Evolutionary conservation across 2,888 invertebrate species (phyloP), one percentile per base, ranked within the genome.

Genomic region (Callinectes sapidus): DNA sequence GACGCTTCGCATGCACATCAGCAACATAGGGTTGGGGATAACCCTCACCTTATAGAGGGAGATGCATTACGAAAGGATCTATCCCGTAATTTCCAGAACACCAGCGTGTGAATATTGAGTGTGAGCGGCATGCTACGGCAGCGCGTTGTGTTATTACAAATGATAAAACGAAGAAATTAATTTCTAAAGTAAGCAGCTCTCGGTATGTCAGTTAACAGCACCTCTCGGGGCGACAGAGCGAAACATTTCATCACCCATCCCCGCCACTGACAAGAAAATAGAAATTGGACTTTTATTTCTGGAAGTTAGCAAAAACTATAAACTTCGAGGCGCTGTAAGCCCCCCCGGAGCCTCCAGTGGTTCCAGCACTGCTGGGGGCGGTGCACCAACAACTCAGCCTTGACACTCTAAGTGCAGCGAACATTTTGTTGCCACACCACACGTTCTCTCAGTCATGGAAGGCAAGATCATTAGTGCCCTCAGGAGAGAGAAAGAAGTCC

Each of bases 391-490:
- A 10, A 28, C 71, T n/a, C 71, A 71, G 71, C 71, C 71, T 71
- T 71, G 71, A 71, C 71, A 71, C 71, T 66, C 2, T n/a, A 71
- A n/a, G n/a, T n/a, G 23, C n/a, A 6, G 8, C 16, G 71, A 71
- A 71, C 71, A 71, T 71, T 71, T 71, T 71, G 71, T 71, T 71
- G 71, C 71, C 71, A 71, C 71, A 71, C 23, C 71, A 71, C 23
- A 28, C 71, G 28, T 18, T 71, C 71, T 23, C 71, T 71, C 61
- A 61, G 71, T 28, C 28, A 71, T 23, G 23, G 71, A 71, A 71
- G 28, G 71, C n/a, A n/a, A 71, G 28, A n/a, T 71, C 71, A 71
- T 71, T 71, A 8, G 23, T 28, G 23, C 71, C 71, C 71, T 28
- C 71, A 71, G 28, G 71, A 71, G 3, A 28, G 71, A n/a, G 71